These are phyloP conservation scores for Lepidotrigona ventralis DNA, from an alignment of 1,140 invertebrate genomes.

Conservation along the genomic window DNA sequence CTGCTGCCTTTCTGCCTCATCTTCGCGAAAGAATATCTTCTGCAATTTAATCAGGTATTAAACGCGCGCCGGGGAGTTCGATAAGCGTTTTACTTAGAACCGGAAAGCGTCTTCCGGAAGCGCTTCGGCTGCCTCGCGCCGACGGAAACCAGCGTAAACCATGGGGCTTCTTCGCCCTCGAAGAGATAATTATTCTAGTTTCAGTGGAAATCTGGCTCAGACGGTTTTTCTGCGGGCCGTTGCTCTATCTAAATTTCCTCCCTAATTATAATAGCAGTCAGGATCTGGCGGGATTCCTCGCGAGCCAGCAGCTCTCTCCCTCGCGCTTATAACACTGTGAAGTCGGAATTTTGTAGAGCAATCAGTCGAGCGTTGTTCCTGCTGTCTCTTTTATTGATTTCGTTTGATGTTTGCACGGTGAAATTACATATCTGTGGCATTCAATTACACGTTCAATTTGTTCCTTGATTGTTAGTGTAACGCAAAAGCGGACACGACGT, in stretches of 20 bases:
- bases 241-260: not conserved
- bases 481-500: too few species aligned
- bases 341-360: not conserved
- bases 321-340: not conserved
- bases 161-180: not conserved
- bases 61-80: not conserved
- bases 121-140: too few species aligned
- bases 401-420: not conserved
- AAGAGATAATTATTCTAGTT: conserved; percentile 5
- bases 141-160: not conserved
- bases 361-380: not conserved
- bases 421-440: too few species aligned
- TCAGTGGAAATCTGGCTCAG: too few species aligned
- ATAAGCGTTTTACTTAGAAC: not conserved
- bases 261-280: not conserved
- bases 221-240: not conserved
- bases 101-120: too few species aligned
- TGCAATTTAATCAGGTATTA: not conserved
- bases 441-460: too few species aligned
- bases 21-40: too few species aligned
- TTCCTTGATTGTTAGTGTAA: too few species aligned
- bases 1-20: not conserved
- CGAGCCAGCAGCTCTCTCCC: not conserved
- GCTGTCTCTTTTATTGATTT: not conserved
- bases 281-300: not conserved